phyloP scores from a whole-genome alignment of 2,888 invertebrate species.

The Nomada hirtipes region DNA sequence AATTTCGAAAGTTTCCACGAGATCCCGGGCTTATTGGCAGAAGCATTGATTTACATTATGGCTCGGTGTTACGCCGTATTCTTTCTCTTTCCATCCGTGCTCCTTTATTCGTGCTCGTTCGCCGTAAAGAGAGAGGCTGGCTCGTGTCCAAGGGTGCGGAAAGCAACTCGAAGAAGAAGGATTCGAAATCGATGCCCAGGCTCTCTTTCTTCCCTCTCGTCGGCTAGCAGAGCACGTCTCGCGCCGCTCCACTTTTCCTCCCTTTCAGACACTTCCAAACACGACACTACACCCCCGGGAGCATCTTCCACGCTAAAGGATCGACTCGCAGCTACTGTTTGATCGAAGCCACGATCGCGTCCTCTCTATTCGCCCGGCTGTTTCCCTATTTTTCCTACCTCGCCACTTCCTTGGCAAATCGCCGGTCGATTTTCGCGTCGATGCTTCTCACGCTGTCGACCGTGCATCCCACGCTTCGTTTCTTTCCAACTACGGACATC shows the following conservation, averaged over 20 bases:
- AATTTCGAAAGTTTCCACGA: constrained; percentile 39
- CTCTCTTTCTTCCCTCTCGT: neutral
- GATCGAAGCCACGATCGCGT: constrained; percentile 13
- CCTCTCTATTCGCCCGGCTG: neutral
- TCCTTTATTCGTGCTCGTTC: constrained; percentile 35
- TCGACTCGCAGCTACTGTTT: constrained; percentile 23
- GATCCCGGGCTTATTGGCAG: constrained; percentile 40
- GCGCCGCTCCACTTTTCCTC: constrained; percentile 5
- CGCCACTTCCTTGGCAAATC: constrained; percentile 35
- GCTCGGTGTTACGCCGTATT: constrained; percentile 38
- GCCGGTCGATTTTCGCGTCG: constrained; percentile 33
- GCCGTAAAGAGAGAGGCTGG: constrained; percentile 49
- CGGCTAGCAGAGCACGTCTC: neutral
- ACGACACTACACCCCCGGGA: constrained; percentile 36
- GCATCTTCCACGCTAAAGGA: constrained; percentile 8
- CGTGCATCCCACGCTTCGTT: neutral
- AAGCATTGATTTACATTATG: constrained; percentile 53
- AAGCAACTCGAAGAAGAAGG: constrained; percentile 36
- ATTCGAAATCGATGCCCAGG: constrained; percentile 52
- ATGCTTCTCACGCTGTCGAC: neutral
- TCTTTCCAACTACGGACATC: neutral
- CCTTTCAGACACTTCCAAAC: constrained; percentile 26
- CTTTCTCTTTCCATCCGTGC: constrained; percentile 23
- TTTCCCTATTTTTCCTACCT: constrained; percentile 4
- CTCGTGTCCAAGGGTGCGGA: constrained; percentile 45